Evolutionary conservation across 2,797 vertebrate genomes (phyloP).

Genomic region (Pyrocephalus nanus): DNA sequence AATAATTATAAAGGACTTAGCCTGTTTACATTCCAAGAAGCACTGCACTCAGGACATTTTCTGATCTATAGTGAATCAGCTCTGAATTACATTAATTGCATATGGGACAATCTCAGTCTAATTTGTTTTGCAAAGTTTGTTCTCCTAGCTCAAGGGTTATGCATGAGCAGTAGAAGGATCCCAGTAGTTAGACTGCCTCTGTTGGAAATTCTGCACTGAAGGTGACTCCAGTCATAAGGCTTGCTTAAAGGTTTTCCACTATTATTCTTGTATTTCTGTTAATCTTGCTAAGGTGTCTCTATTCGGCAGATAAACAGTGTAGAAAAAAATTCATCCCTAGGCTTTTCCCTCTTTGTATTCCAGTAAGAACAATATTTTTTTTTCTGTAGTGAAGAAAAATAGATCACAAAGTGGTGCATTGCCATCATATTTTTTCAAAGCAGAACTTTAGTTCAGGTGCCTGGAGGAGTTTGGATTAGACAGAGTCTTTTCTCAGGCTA

Average conservation of each 20-base stretch:
- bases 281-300: background rate
- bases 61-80: background rate
- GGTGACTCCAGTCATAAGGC: background rate
- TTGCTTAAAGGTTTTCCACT: background rate
- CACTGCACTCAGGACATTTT: background rate
- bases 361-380: background rate
- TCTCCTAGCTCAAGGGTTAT: background rate
- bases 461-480: background rate
- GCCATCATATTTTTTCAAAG: background rate
- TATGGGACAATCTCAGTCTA: background rate
- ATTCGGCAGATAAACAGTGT: background rate
- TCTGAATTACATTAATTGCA: background rate
- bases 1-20: background rate
- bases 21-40: background rate
- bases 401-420: background rate
- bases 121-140: slow-evolving; percentile 41
- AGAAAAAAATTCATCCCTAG: background rate
- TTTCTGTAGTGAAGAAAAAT: background rate
- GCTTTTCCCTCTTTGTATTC: background rate
- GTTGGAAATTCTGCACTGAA: background rate
- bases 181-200: background rate
- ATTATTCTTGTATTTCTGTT: background rate
- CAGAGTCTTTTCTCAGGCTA: background rate
- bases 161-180: background rate
- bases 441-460: background rate